These are phyloP conservation scores for Leucophenga montana DNA, from an alignment of 2,888 invertebrate species.

Conservation along the genomic window DNA sequence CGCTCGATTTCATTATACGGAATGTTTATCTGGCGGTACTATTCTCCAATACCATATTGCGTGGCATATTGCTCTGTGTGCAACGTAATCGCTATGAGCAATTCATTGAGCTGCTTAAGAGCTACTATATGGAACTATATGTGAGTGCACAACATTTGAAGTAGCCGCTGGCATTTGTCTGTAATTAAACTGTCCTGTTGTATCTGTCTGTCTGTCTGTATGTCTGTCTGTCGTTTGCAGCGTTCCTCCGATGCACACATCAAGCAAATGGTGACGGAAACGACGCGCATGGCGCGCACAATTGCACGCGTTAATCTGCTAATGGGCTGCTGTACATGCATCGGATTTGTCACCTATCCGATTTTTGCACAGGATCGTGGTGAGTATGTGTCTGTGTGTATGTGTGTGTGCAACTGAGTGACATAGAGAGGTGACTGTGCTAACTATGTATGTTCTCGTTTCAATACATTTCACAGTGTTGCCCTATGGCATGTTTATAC, in stretches of 20 bases:
- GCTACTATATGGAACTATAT: slow-evolving; percentile 54
- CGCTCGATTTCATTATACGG: slow-evolving; percentile 58
- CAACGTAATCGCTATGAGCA: slow-evolving; percentile 55
- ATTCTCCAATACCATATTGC: slow-evolving; percentile 57
- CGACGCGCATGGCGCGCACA: slow-evolving; percentile 48
- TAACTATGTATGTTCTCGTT: slow-evolving; percentile 1
- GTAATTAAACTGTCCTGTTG: background rate
- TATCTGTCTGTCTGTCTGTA: background rate
- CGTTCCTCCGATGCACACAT: slow-evolving; percentile 44
- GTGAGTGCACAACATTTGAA: slow-evolving; percentile 37
- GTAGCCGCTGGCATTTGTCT: background rate
- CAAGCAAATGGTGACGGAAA: slow-evolving; percentile 45
- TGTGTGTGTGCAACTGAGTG: background rate
- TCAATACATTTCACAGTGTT: slow-evolving; percentile 47
- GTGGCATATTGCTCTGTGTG: slow-evolving; percentile 52
- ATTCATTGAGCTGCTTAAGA: slow-evolving; percentile 53
- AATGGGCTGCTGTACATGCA: slow-evolving; percentile 57
- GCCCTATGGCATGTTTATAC: slow-evolving; percentile 62
- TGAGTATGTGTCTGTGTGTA: slow-evolving; percentile 27
- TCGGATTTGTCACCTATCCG: slow-evolving; percentile 61
- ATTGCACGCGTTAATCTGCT: slow-evolving; percentile 59
- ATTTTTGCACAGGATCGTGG: slow-evolving; percentile 58
- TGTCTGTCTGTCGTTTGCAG: slow-evolving; percentile 36
- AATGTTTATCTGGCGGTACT: slow-evolving; percentile 63
- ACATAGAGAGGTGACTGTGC: no score